Evolutionary conservation across 2,797 vertebrate genomes (phyloP).

Genomic region (Lutjanus campechanus): DNA sequence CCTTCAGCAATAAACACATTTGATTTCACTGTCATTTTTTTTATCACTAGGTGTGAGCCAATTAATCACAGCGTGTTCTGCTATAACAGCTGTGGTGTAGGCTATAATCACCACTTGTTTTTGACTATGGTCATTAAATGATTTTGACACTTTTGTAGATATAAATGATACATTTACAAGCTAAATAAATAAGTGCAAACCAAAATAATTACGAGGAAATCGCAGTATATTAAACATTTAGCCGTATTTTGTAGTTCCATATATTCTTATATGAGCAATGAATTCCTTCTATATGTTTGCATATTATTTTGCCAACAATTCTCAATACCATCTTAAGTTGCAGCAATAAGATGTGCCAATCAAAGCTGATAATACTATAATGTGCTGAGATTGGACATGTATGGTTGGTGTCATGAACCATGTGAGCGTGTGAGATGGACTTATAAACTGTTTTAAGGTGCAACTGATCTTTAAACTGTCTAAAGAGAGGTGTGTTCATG

Average conservation of each 20-base stretch:
- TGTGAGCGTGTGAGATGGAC: neutral
- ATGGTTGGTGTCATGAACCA: neutral
- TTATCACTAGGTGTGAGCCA: neutral
- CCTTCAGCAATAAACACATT: conserved; percentile 22
- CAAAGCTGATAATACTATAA: conserved; percentile 18
- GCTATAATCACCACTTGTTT: neutral
- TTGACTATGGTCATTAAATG: neutral
- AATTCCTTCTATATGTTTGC: neutral
- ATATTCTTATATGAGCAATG: neutral
- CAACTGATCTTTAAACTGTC: neutral
- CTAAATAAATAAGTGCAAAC: neutral
- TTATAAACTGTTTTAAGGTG: neutral
- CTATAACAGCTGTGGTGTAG: neutral
- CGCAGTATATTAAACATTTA: neutral
- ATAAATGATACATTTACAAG: neutral
- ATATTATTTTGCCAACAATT: neutral
- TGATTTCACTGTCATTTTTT: conserved; percentile 4
- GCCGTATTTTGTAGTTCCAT: neutral
- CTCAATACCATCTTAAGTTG: neutral
- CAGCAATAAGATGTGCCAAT: conserved; percentile 3
- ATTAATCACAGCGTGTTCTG: neutral
- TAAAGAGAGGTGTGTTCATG: neutral
- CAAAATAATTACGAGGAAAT: neutral
- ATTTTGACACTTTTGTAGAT: neutral
- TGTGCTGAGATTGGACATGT: neutral